These are phyloP conservation scores for Paramormyrops hopkinsi DNA, from an alignment of 2,797 vertebrate genomes.

Conservation along the genomic window DNA sequence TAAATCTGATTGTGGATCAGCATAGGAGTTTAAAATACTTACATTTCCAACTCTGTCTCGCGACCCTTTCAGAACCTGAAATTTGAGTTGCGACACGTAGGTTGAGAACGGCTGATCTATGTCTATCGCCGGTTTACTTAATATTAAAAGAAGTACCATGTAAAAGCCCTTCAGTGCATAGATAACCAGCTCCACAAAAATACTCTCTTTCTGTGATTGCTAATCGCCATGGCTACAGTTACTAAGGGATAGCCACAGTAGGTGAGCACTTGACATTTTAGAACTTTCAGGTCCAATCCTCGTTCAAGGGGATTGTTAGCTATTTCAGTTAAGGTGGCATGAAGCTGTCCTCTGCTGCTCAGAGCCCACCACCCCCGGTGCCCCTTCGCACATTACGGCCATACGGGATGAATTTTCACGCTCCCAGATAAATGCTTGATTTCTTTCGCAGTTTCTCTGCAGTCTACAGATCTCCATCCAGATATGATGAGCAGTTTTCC, in stretches of 20 bases:
- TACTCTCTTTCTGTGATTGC: neutral
- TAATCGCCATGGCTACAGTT: conserved; percentile 27
- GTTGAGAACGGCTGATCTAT: neutral
- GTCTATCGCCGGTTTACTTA: neutral
- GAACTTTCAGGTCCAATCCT: conserved; percentile 32
- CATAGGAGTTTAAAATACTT: neutral
- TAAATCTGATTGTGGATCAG: neutral
- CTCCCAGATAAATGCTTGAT: conserved; percentile 1
- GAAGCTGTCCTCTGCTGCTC: conserved; percentile 26
- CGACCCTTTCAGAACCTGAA: neutral
- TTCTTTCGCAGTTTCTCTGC: conserved; percentile 5
- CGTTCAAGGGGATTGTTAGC: conserved; percentile 31
- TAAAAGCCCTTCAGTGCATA: neutral
- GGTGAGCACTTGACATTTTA: conserved; percentile 29
- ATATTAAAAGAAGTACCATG: neutral
- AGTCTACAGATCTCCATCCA: neutral
- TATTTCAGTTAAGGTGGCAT: conserved; percentile 36
- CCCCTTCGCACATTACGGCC: conserved; percentile 30
- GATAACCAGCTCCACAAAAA: neutral
- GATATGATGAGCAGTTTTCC: neutral
- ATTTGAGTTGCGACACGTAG: neutral
- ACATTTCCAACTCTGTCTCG: neutral
- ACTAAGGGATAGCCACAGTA: conserved; percentile 23
- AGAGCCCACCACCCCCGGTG: conserved; percentile 16
- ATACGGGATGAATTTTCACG: conserved; percentile 26